Conservation (phyloP, 2,113 vertebrate genomes). For the Orycteropus afer region DNA sequence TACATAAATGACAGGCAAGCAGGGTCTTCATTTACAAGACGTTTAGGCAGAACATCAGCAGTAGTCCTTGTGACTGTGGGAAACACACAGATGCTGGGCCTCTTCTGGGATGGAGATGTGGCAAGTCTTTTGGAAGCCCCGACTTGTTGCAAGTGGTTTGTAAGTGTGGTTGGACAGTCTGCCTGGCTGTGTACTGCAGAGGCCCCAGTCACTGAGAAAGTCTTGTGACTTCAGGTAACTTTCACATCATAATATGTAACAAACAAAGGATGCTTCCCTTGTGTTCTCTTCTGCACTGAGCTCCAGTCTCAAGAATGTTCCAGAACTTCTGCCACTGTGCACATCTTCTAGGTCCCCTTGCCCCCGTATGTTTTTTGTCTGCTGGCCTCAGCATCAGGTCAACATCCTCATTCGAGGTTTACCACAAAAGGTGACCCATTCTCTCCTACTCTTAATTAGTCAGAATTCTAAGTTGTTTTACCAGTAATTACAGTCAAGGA, state of each 20-base stretch:
- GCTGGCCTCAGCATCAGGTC: neutral
- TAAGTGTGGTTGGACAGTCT: neutral
- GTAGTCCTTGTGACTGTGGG: neutral
- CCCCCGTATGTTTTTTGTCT: neutral
- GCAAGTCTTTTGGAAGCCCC: neutral
- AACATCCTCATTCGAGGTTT: neutral
- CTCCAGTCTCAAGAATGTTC: neutral
- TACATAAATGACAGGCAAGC: constrained; percentile 1
- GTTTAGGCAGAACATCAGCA: neutral
- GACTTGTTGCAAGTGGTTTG: neutral
- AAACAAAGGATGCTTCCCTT: neutral
- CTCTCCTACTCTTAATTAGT: neutral
- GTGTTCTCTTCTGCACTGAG: neutral
- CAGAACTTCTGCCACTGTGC: neutral
- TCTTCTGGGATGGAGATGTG: neutral
- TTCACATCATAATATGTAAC: neutral
- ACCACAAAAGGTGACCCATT: neutral
- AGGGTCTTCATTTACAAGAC: neutral
- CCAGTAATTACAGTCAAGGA: too few species aligned
- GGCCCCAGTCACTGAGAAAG: neutral
- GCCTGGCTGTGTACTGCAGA: neutral
- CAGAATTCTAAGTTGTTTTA: neutral
- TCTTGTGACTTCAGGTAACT: neutral
- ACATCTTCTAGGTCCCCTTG: neutral
- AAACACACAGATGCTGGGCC: neutral